phyloP scores from a whole-genome alignment of 1,140 invertebrate species.

The Drosophila nikananu region DNA sequence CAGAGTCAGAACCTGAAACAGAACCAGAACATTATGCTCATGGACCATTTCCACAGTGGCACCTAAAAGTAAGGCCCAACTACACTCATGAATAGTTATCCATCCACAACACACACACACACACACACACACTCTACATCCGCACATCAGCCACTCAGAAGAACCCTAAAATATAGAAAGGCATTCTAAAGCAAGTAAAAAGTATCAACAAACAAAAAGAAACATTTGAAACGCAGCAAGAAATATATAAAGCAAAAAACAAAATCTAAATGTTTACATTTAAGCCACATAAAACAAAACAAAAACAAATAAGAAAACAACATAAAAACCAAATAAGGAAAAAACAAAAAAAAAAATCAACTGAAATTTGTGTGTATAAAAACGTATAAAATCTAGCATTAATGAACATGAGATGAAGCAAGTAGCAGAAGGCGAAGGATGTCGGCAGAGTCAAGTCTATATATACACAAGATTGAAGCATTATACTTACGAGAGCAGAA shows the following conservation, averaged over 20 bases:
- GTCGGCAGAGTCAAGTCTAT: constrained; percentile 41
- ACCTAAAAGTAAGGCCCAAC: constrained; percentile 63
- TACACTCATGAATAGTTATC: constrained; percentile 41
- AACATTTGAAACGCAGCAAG: constrained; percentile 63
- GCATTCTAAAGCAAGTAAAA: constrained; percentile 37
- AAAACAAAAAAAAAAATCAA: constrained; percentile 53
- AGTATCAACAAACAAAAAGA: constrained; percentile 19
- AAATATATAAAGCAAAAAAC: constrained; percentile 59
- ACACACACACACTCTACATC: constrained; percentile 22
- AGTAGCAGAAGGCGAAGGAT: constrained; percentile 19
- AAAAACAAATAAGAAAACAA: constrained; percentile 20
- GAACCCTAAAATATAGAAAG: constrained; percentile 60
- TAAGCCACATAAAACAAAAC: constrained; percentile 67
- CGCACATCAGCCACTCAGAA: constrained; percentile 72
- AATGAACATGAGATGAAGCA: constrained; percentile 48
- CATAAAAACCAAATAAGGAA: constrained; percentile 7
- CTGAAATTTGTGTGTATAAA: constrained; percentile 80
- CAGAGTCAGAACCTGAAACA: constrained; percentile 15
- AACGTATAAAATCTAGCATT: constrained; percentile 77
- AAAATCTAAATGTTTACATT: constrained; percentile 76
- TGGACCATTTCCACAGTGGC: constrained; percentile 53
- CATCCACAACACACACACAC: constrained; percentile 32
- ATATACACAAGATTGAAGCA: constrained; percentile 50
- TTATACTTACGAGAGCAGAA: constrained; percentile 53
- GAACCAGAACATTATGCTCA: constrained; percentile 46